Evolutionary conservation across 2,888 invertebrate genomes (phyloP).

Genomic region (Lordiphosa fenestrarum): DNA sequence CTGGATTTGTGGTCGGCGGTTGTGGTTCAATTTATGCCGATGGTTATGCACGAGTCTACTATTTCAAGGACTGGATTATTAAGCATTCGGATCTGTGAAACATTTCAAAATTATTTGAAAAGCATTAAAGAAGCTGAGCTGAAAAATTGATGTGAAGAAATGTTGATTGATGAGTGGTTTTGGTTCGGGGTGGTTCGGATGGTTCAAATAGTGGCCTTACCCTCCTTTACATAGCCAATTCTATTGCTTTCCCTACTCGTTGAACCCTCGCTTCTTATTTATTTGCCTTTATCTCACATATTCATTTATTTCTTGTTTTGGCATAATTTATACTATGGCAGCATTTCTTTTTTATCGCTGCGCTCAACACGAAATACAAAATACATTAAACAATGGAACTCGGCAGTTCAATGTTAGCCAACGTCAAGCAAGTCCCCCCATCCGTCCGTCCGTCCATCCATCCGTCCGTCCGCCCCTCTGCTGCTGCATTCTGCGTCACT

Average conservation of each 20-base stretch:
- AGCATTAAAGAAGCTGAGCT: background rate
- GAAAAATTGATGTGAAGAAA: background rate
- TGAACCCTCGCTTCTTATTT: background rate
- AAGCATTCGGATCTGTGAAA: conserved; percentile 33
- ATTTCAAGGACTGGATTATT: conserved; percentile 67
- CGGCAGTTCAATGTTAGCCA: conserved; percentile 61
- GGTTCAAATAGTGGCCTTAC: too few species aligned
- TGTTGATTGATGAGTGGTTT: too few species aligned
- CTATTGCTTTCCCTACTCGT: too few species aligned
- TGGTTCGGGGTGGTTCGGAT: too few species aligned
- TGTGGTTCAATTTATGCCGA: conserved; percentile 72
- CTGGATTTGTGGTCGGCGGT: conserved; percentile 57
- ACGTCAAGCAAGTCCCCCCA: background rate
- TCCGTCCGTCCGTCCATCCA: background rate
- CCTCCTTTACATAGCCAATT: too few species aligned
- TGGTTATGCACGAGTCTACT: conserved; percentile 73
- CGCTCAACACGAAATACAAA: conserved; percentile 60
- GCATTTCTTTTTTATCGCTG: conserved; percentile 71
- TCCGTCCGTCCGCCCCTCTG: conserved; percentile 10
- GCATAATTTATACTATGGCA: conserved; percentile 72
- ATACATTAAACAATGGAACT: conserved; percentile 63
- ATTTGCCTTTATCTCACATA: conserved; percentile 2
- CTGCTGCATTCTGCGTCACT: conserved; percentile 36
- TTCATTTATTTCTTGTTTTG: conserved; percentile 34
- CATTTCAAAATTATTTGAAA: background rate